Evolutionary conservation across 2,888 invertebrate species (phyloP), one percentile per base, ranked within the genome.

Genomic region (Scaptomyza polygonia): DNA sequence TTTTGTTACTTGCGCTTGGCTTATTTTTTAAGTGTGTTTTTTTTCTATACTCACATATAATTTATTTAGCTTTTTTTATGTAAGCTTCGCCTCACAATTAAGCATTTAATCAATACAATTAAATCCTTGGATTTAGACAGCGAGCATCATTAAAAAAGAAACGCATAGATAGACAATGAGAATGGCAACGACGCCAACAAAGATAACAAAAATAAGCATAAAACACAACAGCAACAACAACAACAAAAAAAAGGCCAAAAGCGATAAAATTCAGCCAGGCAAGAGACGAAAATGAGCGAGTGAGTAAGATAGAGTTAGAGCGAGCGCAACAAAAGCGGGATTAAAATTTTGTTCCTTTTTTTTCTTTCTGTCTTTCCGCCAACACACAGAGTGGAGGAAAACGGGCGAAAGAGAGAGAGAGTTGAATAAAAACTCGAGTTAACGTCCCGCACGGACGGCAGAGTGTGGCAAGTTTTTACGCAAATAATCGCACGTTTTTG

Each of bases 401-500:
- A 21, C 3, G 21, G 21, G 21, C 21, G 12, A 18, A 27, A 27
- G 40, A 36, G 55, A 0, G 21, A 51, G 43, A 12, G 64, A 5
- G 43, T 40, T 52, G 52, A 47, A 25, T n/a, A 11, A 39, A 9
- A 39, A 53, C 56, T 73, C 58, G 59, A 72, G 74, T 65, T 14
- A 42, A 45, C 47, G 48, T 9, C 12, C 34, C 51, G 12, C 42
- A n/a, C 34, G 21, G n/a, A n/a, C n/a, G n/a, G n/a, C n/a, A 42
- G 27, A 30, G 56, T 47, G 45, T 62, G 58, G 69, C 77, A 82
- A 82, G 75, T 85, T 82, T 82, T 78, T 72, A 78, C 76, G 83
- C 83, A 82, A 82, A 82, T 82, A 82, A 82, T 85, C 83, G 86
- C 86, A 82, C 82, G 78, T 78, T 83, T 85, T 85, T 85, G 70